Evolutionary conservation across 2,888 invertebrate species (phyloP), one percentile per base, ranked within the genome.

Genomic region (Emesis russula): DNA sequence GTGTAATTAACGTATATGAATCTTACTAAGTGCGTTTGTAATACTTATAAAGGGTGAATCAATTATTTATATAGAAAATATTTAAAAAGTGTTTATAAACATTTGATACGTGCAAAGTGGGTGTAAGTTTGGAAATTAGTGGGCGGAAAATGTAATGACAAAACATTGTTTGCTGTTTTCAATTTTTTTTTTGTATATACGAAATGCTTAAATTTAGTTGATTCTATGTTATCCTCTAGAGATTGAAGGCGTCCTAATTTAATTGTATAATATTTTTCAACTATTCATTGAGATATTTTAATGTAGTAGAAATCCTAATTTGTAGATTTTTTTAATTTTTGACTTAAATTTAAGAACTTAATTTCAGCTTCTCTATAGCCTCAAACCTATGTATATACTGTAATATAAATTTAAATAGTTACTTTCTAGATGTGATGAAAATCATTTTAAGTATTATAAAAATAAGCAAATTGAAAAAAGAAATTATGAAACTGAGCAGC

Each of bases 1-100:
- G 96, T 94, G 95, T 95, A 96, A 96, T 96, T 96, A 96, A 96
- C 88, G 78, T 80, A 88, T 89, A 85, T 86, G 84, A 85, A 92
- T 91, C 80, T 88, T 15, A 18, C 84, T 85, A 85, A 83, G 88
- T 86, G 81, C 53, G 2, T 58, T 58, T 6, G 18, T 18, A 7
- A n/a, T 7, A n/a, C 5, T 53, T n/a, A 44, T 48, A 48, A 48
- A n/a, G 48, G n/a, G 48, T 48, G n/a, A 48, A 48, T 74, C 48
- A 71, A 6, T 58, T n/a, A 25, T 31, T 68, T 31, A 31, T 15
- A 48, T 48, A 15, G 25, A 63, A 25, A 63, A 25, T 25, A 25
- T 63, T 63, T 63, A 63, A 25, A 63, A 63, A 63, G 63, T 63
- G 63, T 78, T 81, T 68, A 11, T 15, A 36, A 36, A 36, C 11